These are phyloP conservation scores for Caligus rogercresseyi DNA, from an alignment of 1,140 invertebrate species.

Conservation along the genomic window DNA sequence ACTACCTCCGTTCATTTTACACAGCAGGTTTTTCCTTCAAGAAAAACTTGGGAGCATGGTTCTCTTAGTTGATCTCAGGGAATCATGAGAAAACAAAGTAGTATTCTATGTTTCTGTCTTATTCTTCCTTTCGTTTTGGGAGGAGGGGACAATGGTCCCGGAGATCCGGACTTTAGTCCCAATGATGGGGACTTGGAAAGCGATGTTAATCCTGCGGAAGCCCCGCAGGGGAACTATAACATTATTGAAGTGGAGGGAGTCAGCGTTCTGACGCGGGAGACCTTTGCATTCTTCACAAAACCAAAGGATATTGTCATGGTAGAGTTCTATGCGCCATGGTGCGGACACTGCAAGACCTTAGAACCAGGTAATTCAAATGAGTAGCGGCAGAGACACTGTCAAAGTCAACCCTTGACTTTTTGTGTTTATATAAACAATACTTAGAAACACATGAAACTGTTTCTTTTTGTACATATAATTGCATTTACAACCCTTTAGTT, in stretches of 20 bases:
- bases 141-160: constrained; percentile 7
- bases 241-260: constrained; percentile 33
- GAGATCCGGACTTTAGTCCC: constrained; percentile 1
- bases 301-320: constrained; percentile 31
- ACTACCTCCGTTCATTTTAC: not conserved
- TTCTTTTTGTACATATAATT: no score
- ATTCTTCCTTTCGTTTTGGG: not conserved
- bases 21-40: not conserved
- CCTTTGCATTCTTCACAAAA: constrained; percentile 32
- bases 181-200: constrained; percentile 19
- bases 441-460: no score
- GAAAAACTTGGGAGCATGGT: not conserved
- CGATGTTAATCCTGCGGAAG: constrained; percentile 25
- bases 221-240: constrained; percentile 27
- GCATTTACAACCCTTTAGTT: no score
- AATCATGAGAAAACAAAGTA: not conserved
- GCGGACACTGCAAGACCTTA: constrained; percentile 29
- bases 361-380: constrained; percentile 23
- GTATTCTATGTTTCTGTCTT: constrained; percentile 1
- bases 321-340: constrained; percentile 39
- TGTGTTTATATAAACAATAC: no score
- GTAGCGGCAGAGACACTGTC: not conserved
- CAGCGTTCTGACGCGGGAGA: constrained; percentile 30
- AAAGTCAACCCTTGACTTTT: no score
- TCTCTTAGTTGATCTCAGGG: not conserved